phyloP scores from a whole-genome alignment of 2,797 vertebrate genomes.

The Streptopelia turtur region DNA sequence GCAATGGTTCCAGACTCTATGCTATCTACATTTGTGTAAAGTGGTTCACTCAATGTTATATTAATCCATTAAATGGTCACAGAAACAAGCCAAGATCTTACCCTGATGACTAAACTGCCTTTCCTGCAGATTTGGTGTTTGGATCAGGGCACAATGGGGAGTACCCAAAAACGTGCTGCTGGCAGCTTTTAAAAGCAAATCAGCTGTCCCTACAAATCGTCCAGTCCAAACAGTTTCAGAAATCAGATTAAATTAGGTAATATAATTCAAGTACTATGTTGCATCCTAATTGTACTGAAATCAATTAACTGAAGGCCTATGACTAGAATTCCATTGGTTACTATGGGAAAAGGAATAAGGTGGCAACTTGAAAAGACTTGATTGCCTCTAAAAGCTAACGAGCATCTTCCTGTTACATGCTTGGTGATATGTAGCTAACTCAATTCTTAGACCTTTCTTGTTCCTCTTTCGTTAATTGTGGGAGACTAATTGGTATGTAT shows the following conservation, averaged over 20 bases:
- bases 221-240: neutral
- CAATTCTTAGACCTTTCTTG: constrained; percentile 27
- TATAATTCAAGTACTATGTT: neutral
- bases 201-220: neutral
- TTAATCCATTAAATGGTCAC: constrained; percentile 17
- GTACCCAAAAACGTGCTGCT: neutral
- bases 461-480: constrained; percentile 31
- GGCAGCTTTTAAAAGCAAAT: neutral
- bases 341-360: constrained; percentile 14
- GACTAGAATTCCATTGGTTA: constrained; percentile 17
- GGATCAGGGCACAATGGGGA: neutral
- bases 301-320: neutral
- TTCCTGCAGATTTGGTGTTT: neutral
- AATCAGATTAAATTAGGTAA: neutral
- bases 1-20: neutral
- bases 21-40: constrained; percentile 9
- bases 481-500: constrained; percentile 36
- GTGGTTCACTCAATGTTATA: neutral
- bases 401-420: constrained; percentile 15
- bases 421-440: constrained; percentile 30
- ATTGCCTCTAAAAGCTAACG: neutral
- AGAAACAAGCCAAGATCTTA: constrained; percentile 33
- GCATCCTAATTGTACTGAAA: constrained; percentile 9
- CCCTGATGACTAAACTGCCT: neutral
- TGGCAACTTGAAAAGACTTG: neutral